Base-by-base conservation (phyloP, 2,113 vertebrate species). In the Probosciger aterrimus region DNA sequence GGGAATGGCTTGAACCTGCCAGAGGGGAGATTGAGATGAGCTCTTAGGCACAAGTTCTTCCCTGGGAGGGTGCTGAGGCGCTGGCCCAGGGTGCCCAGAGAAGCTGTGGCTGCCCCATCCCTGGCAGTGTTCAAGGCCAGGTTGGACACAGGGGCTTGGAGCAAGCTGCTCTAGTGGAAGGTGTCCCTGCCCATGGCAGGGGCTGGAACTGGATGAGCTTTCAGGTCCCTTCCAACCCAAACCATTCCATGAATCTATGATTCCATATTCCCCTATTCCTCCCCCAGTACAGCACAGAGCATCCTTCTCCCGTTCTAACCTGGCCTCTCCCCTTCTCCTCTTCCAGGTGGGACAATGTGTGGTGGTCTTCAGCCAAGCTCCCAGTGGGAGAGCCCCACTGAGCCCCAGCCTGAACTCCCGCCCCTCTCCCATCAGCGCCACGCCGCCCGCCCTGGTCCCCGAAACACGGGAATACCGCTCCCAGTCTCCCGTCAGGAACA, bases 361-460 rank as follows among this genome's bases (percentile, higher is more conserved):
- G 46, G 99, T 99, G 96, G 99, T 99, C 57, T 99, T 99, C 96
- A 99, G 99, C 89, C 99, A 99, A 97, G 99, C 99, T 18, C 99
- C 99, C 20, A 99, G 99, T 1, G 99, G 99, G 11, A 98, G 99
- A 18, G 99, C 99, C 20, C 99, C 99, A 0, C 98, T 99, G 44
- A 99, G 99, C 91, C 99, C 99, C 74, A 99, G 99, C 97, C 93
- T 99, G 75, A 99, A 99, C 96, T 99, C 99, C 3, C 99, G 99
- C 19, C 99, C 99, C 0, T 99, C 99, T 39, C 99, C 99, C 41
- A 99, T 99, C 98, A 99, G 99, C 69, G 99, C 99, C 95, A 99
- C 98, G 0, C 99, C 99, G 0, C 99, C 99, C 2, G 98, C 99
- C 39, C 97, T 99, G 95, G 98, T 98, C 35, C 98, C 99, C 0